Conservation (phyloP, 2,113 vertebrate genomes). For the Lontra canadensis region DNA sequence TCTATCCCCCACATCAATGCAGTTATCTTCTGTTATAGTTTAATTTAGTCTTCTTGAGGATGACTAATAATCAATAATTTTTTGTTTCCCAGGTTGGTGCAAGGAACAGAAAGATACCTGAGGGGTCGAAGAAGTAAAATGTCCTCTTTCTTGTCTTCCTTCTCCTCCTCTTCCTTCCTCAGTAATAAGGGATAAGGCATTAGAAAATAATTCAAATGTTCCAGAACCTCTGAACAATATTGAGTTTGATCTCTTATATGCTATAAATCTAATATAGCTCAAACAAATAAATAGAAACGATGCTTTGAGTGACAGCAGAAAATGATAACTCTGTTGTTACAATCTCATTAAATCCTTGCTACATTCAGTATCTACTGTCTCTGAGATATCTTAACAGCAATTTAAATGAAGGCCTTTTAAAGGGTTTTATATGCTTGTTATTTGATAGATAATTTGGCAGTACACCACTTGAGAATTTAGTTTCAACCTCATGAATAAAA, state of each 20-base stretch:
- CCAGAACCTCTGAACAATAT: neutral
- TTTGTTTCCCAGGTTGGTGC: neutral
- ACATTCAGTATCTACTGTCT: neutral
- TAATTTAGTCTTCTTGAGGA: neutral
- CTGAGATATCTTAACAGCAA: neutral
- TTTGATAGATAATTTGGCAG: neutral
- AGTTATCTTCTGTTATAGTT: neutral
- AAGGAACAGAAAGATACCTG: neutral
- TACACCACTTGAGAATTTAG: neutral
- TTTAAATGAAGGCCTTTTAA: neutral
- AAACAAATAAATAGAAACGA: slow-evolving; percentile 3
- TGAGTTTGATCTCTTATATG: neutral
- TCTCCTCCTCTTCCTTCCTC: neutral
- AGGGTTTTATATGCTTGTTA: neutral
- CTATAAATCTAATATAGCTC: neutral
- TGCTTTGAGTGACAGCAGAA: neutral
- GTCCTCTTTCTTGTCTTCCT: rapidly evolving
- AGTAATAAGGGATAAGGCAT: neutral
- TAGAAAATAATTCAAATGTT: neutral
- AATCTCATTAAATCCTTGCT: neutral
- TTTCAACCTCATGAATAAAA: neutral
- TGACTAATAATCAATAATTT: neutral
- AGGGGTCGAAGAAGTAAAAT: neutral
- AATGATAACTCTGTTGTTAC: neutral
- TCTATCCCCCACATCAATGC: neutral